Conservation (phyloP, 2,113 vertebrate genomes). For the Strix aluco region DNA sequence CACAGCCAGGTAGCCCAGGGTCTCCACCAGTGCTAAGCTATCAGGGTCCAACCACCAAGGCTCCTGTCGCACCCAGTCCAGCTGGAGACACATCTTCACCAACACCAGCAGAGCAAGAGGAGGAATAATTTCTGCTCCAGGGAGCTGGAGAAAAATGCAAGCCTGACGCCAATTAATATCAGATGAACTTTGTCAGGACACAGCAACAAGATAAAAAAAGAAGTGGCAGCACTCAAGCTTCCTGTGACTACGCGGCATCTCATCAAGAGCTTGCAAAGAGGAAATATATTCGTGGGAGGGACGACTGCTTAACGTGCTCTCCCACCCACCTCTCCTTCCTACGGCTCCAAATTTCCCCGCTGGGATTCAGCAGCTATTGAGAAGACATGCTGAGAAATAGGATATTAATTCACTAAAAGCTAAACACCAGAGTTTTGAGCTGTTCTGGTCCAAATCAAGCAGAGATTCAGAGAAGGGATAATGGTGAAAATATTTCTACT, state of each 20-base stretch:
- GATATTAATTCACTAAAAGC: background rate
- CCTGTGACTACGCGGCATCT: background rate
- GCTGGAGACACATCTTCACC: fast-evolving
- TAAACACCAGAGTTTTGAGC: background rate
- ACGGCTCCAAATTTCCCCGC: background rate
- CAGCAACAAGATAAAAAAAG: background rate
- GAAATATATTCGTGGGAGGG: background rate
- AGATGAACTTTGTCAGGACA: background rate
- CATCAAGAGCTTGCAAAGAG: background rate
- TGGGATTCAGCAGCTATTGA: background rate
- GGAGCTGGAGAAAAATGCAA: background rate
- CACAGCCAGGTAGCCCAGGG: background rate
- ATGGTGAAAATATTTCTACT: background rate
- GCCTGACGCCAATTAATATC: background rate
- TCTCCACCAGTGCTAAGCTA: no score
- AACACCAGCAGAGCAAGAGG: fast-evolving
- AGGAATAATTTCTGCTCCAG: background rate
- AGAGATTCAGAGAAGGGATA: background rate
- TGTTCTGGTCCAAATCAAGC: background rate
- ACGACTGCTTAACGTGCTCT: background rate
- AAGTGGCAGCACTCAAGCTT: slow-evolving; percentile 15
- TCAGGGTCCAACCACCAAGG: background rate
- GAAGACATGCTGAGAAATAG: background rate
- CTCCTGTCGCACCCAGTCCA: background rate
- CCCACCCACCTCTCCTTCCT: slow-evolving; percentile 51